Conservation (phyloP, 2,888 invertebrate genomes). For the Eilema caniola region DNA sequence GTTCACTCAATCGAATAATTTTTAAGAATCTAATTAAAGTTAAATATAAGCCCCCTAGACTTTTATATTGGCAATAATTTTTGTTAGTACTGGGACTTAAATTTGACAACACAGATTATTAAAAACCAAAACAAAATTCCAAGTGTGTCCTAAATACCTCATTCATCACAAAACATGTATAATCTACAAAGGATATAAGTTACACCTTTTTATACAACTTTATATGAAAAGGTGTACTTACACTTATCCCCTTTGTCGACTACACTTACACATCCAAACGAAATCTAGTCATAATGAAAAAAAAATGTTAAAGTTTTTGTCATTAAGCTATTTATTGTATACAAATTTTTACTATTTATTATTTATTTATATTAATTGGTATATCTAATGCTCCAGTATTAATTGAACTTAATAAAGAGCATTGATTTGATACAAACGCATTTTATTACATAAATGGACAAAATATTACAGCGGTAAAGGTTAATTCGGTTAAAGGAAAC, state of each 20-base stretch:
- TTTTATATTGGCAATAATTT: constrained; percentile 39
- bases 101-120: constrained; percentile 27
- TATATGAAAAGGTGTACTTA: too few species aligned
- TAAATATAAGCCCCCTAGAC: constrained; percentile 43
- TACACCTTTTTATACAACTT: too few species aligned
- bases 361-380: constrained; percentile 71
- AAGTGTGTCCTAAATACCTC: constrained; percentile 33
- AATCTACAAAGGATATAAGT: too few species aligned
- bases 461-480: background rate
- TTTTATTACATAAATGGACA: constrained; percentile 45
- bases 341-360: constrained; percentile 77
- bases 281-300: constrained; percentile 76
- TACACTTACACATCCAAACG: constrained; percentile 53
- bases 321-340: constrained; percentile 81
- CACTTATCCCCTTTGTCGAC: too few species aligned
- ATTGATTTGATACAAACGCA: constrained; percentile 60
- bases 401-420: constrained; percentile 79
- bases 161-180: constrained; percentile 44
- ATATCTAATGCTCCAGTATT: constrained; percentile 76
- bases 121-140: constrained; percentile 23
- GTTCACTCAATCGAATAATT: background rate
- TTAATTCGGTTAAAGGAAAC: constrained; percentile 11
- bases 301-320: constrained; percentile 65
- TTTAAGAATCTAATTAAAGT: constrained; percentile 12
- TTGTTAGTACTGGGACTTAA: constrained; percentile 39